Percentiles rank a stretch among this genome's conserved stretches.
Evolutionary conservation across 1,140 invertebrate genomes (phyloP).

Genomic region (Lineus longissimus): DNA sequence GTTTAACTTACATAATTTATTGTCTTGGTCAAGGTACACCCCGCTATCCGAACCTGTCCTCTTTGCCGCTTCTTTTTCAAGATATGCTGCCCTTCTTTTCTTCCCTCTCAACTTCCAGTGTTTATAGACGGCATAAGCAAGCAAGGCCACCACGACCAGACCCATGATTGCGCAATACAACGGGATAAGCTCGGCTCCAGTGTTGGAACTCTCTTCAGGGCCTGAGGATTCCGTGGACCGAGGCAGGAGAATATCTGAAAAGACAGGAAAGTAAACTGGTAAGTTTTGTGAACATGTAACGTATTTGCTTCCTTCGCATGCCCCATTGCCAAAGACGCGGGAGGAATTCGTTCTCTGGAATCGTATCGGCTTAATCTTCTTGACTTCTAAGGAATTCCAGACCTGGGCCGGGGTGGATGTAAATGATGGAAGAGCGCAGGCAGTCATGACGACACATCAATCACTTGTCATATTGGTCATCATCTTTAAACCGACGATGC

Average conservation of each 20-base stretch:
- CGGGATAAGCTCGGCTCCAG: conserved; percentile 37
- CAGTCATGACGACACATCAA: too few species aligned
- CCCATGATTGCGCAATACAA: conserved; percentile 47
- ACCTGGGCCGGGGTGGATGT: too few species aligned
- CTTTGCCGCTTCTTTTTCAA: conserved; percentile 40
- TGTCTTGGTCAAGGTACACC: conserved; percentile 33
- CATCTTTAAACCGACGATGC: too few species aligned
- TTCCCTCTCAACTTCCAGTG: conserved; percentile 35
- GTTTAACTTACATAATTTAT: conserved; percentile 15
- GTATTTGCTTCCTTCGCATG: too few species aligned
- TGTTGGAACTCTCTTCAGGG: conserved; percentile 2
- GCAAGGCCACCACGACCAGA: conserved; percentile 40
- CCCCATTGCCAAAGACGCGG: too few species aligned
- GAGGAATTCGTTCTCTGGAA: too few species aligned
- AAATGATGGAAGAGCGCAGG: too few species aligned
- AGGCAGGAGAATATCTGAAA: not conserved
- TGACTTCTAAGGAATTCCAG: too few species aligned
- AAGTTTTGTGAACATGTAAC: too few species aligned
- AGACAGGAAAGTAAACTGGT: not conserved
- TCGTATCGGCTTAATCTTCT: too few species aligned
- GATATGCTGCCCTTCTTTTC: conserved; percentile 34
- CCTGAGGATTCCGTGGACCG: not conserved
- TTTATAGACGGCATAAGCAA: conserved; percentile 44
- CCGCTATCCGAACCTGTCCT: conserved; percentile 38
- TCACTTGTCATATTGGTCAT: too few species aligned